A percentile compares a stretch with the other conserved stretches of the same genome.
Evolutionary conservation across 1,140 invertebrate genomes (phyloP).

Genomic region (Melitaea cinxia): DNA sequence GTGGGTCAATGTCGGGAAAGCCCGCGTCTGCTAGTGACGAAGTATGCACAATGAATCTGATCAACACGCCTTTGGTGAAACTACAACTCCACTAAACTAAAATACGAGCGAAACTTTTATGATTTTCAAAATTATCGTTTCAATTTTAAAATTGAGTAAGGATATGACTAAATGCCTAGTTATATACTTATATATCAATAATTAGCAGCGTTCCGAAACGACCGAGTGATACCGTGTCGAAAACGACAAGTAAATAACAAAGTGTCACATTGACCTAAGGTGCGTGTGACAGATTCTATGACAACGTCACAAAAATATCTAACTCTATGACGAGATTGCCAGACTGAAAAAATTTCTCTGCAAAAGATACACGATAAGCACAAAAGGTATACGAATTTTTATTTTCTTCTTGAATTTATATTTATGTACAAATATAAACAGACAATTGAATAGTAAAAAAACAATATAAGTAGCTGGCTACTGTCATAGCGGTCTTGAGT

Average conservation of each 20-base stretch:
- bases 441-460: too few relatives aligned
- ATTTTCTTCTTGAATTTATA: too few relatives aligned
- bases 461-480: too few relatives aligned
- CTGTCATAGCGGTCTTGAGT: too few relatives aligned
- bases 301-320: neutral
- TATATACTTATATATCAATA: neutral
- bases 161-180: too few relatives aligned
- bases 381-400: too few relatives aligned
- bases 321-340: neutral
- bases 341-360: neutral
- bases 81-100: conserved; percentile 37
- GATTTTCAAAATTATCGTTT: neutral
- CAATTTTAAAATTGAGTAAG: neutral
- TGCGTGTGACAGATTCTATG: neutral
- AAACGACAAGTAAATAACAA: neutral
- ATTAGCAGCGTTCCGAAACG: neutral
- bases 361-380: too few relatives aligned
- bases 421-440: too few relatives aligned
- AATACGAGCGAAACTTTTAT: conserved; percentile 9
- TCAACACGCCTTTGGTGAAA: conserved; percentile 80
- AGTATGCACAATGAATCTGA: conserved; percentile 81
- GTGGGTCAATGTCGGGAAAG: conserved; percentile 84
- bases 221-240: neutral
- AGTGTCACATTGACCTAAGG: neutral
- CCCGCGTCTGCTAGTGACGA: conserved; percentile 82